Evolutionary conservation across 2,888 invertebrate species (phyloP).

Genomic region (Plebejus melissa): DNA sequence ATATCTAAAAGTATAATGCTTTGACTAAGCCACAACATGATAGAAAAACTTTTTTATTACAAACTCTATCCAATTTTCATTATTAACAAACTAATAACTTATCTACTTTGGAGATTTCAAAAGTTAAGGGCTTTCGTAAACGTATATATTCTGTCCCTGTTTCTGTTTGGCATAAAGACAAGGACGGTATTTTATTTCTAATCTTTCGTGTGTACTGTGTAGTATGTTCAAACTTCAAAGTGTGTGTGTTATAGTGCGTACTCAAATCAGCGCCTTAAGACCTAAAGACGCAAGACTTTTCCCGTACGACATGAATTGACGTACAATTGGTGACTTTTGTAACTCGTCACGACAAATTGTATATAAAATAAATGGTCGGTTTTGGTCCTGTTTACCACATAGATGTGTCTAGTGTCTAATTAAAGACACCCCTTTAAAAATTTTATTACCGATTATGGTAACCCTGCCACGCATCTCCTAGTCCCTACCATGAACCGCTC

Average conservation of each 20-base stretch:
- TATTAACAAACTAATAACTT: neutral
- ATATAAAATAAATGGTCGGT: neutral
- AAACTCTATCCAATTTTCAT: neutral
- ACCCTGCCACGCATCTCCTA: conserved; percentile 1
- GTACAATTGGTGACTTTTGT: too few relatives aligned
- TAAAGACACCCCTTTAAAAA: too few relatives aligned
- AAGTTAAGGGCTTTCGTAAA: neutral
- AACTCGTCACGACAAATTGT: neutral
- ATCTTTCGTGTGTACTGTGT: too few relatives aligned
- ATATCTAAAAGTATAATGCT: neutral
- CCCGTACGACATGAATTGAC: too few relatives aligned
- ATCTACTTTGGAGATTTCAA: neutral
- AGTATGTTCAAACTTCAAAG: too few relatives aligned
- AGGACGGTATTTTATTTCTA: neutral
- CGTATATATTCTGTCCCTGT: neutral
- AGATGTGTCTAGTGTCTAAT: too few relatives aligned
- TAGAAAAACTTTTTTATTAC: neutral
- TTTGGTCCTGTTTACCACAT: neutral
- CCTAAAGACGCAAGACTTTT: too few relatives aligned
- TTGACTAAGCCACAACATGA: neutral
- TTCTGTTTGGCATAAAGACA: neutral
- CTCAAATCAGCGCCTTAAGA: neutral
- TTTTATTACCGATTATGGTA: neutral
- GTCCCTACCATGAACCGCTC: neutral
- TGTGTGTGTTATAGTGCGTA: too few relatives aligned